A percentile compares a stretch with the other conserved stretches of the same genome.
phyloP scores from a whole-genome alignment of 2,113 vertebrate species.

The Oenanthe melanoleuca region DNA sequence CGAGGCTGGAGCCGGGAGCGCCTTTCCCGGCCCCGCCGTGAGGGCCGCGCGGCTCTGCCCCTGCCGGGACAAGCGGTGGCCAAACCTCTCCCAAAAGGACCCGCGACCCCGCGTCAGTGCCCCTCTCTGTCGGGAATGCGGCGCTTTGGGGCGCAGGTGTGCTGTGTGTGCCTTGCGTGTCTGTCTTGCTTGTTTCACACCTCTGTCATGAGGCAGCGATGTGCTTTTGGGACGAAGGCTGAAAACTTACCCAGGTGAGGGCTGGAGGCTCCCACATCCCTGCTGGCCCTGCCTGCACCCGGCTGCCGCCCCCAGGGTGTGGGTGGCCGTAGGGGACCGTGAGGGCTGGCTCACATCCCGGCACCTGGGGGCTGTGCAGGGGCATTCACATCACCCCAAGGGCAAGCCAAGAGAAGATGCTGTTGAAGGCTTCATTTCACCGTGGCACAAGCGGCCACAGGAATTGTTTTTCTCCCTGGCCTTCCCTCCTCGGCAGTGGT shows the following conservation, averaged over 20 bases:
- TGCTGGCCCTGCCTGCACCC: not conserved
- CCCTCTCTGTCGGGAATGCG: accelerated
- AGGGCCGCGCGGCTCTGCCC: too few relatives aligned
- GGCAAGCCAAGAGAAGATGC: too few relatives aligned
- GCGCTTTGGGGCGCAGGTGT: accelerated
- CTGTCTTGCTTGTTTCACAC: not conserved
- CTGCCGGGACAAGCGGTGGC: accelerated
- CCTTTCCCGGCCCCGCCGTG: too few relatives aligned
- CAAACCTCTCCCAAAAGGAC: accelerated
- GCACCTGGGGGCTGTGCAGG: accelerated
- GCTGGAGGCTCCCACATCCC: accelerated
- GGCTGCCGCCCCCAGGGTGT: accelerated
- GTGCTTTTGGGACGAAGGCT: not conserved
- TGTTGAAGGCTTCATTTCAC: accelerated
- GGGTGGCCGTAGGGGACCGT: accelerated
- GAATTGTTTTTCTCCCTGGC: not conserved
- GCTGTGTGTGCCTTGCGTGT: accelerated
- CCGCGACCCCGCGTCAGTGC: accelerated
- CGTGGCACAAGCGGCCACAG: accelerated
- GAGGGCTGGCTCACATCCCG: accelerated
- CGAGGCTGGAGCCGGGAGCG: not conserved
- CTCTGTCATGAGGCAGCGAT: accelerated
- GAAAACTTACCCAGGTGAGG: accelerated
- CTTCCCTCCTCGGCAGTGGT: accelerated
- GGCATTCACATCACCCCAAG: accelerated